These are phyloP conservation scores for Darevskia mixta DNA, from an alignment of 2,797 vertebrate genomes.

Conservation along the genomic window DNA sequence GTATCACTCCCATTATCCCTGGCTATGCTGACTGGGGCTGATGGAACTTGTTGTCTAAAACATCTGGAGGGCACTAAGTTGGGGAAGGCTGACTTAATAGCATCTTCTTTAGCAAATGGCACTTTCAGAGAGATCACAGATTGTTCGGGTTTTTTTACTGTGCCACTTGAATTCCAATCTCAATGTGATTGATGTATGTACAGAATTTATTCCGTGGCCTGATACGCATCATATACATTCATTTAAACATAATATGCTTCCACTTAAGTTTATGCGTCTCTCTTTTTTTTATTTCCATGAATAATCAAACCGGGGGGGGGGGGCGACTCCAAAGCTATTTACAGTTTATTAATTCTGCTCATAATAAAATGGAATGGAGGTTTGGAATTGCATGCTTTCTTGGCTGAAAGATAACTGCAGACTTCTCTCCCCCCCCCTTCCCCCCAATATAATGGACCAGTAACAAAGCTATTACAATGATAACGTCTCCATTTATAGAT, in stretches of 20 bases:
- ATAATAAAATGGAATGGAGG: conserved; percentile 51
- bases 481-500: conserved; percentile 61
- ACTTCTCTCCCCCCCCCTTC: neutral
- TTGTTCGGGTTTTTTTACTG: conserved; percentile 28
- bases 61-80: too few species aligned
- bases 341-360: conserved; percentile 66
- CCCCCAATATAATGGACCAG: conserved; percentile 52
- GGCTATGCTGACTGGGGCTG: too few species aligned
- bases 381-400: conserved; percentile 50
- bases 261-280: conserved; percentile 51
- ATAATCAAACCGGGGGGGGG: conserved; percentile 37
- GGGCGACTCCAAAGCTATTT: conserved; percentile 59
- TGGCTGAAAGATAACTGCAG: conserved; percentile 54
- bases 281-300: conserved; percentile 54
- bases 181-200: neutral
- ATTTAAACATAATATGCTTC: conserved; percentile 60
- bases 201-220: conserved; percentile 34
- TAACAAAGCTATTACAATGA: conserved; percentile 65
- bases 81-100: neutral
- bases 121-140: conserved; percentile 54
- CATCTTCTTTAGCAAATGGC: conserved; percentile 43
- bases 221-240: conserved; percentile 26
- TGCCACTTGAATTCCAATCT: conserved; percentile 18
- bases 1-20: too few species aligned
- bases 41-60: too few species aligned